Conservation (phyloP, 2,797 vertebrate species). For the Syncerus caffer region DNA sequence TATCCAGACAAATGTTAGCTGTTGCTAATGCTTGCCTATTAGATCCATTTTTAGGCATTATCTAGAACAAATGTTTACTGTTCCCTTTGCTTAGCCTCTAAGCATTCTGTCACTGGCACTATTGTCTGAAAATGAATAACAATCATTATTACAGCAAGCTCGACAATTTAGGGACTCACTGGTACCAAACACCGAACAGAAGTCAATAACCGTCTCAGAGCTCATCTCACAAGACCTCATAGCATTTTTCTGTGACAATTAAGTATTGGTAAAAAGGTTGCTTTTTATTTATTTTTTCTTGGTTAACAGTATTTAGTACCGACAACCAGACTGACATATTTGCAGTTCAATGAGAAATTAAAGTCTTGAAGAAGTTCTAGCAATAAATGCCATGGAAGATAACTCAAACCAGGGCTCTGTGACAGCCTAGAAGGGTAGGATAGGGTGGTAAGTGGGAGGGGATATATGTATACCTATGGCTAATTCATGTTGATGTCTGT, state of each 20-base stretch:
- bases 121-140: conserved; percentile 61
- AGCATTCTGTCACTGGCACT: conserved; percentile 8
- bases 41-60: not conserved
- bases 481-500: not conserved
- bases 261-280: not conserved
- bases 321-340: not conserved
- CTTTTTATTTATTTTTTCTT: not conserved
- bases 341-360: not conserved
- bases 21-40: not conserved
- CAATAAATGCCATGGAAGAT: not conserved
- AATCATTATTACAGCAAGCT: not conserved
- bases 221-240: not conserved
- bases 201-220: not conserved
- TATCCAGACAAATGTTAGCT: not conserved
- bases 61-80: conserved; percentile 33
- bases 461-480: not conserved
- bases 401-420: not conserved
- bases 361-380: not conserved
- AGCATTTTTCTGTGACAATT: not conserved
- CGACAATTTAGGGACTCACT: not conserved
- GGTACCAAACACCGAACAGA: conserved; percentile 49
- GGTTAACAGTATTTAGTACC: not conserved
- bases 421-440: not conserved
- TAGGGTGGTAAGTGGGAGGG: not conserved
- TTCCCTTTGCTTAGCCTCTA: not conserved